Evolutionary conservation across 2,888 invertebrate species (phyloP), one percentile per base, ranked within the genome.

Genomic region (Glomeris marginata): DNA sequence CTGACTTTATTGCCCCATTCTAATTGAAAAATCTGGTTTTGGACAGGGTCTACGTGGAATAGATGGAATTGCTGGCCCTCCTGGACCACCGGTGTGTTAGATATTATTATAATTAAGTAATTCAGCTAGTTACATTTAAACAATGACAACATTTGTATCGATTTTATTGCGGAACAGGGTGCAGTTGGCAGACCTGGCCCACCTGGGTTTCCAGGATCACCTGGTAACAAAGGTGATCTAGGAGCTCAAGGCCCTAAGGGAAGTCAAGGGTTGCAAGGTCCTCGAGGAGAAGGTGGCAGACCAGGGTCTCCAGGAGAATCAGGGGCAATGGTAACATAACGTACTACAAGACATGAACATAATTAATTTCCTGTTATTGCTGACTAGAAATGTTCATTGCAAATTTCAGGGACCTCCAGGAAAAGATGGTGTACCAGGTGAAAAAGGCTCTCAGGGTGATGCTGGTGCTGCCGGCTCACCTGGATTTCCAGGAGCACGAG

Each of bases 191-290:
- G 87, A 68, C 72, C 82, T 18, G 90, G 88, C 2, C 71, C 84
- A 15, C 84, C 86, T 21, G 90, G 90, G 2, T 84, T 86, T 61
- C 83, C 85, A 6, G 90, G 90, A 33, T 74, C 73, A 54, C 79
- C 82, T 21, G 88, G 88, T 2, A 69, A 77, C 35, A 87, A 86
- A 69, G 87, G 86, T 13, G 85, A 86, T 65, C 75, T 74, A 68
- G 87, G 87, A 20, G 61, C 72, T 45, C 64, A 68, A 50, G 87
- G 86, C 0, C 77, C 82, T 0, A 84, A 84, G 68, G 87, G 86
- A 41, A 81, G 80, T 60, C 81, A 80, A 68, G 86, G 86, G 10
- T 68, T 81, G 42, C 84, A 84, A 73, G 86, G 85, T 1, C 79
- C 81, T 1, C 70, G 84, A 62, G 86, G 84, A 46, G 86, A 86